phyloP scores from a whole-genome alignment of 2,888 invertebrate genomes.

The Microchrysa polita region DNA sequence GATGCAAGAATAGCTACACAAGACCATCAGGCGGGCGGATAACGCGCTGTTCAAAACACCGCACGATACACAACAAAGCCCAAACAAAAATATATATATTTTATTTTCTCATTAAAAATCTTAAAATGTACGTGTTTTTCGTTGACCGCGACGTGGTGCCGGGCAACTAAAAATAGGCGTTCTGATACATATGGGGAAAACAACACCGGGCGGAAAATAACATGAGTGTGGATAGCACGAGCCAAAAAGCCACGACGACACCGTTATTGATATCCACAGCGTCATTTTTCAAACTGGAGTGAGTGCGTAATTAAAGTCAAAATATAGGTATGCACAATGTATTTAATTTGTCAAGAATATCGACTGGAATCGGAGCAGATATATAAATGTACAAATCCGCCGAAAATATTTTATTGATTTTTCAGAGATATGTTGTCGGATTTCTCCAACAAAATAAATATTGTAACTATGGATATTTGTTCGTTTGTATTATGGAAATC shows the following conservation, averaged over 20 bases:
- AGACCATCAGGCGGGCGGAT: too few relatives aligned
- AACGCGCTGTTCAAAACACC: neutral
- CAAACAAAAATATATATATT: slow-evolving; percentile 34
- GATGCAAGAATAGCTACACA: slow-evolving; percentile 3
- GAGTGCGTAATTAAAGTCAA: too few relatives aligned
- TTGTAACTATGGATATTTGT: too few relatives aligned
- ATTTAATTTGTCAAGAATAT: too few relatives aligned
- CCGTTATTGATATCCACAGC: slow-evolving; percentile 13
- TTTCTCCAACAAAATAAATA: too few relatives aligned
- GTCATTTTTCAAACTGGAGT: too few relatives aligned
- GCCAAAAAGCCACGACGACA: slow-evolving; percentile 39
- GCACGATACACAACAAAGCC: slow-evolving; percentile 9
- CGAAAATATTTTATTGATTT: too few relatives aligned
- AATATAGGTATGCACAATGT: too few relatives aligned
- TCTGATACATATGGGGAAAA: slow-evolving; percentile 41
- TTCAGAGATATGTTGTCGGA: too few relatives aligned
- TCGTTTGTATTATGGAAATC: too few relatives aligned
- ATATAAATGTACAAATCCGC: too few relatives aligned
- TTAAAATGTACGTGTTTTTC: slow-evolving; percentile 14
- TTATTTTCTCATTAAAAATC: slow-evolving; percentile 40
- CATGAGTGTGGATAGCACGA: neutral
- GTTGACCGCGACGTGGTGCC: neutral
- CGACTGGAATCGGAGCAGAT: too few relatives aligned
- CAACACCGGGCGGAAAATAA: neutral
- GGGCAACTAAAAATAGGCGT: slow-evolving; percentile 46